Conservation (phyloP, 2,113 vertebrate species). For the Xiphophorus maculatus region DNA sequence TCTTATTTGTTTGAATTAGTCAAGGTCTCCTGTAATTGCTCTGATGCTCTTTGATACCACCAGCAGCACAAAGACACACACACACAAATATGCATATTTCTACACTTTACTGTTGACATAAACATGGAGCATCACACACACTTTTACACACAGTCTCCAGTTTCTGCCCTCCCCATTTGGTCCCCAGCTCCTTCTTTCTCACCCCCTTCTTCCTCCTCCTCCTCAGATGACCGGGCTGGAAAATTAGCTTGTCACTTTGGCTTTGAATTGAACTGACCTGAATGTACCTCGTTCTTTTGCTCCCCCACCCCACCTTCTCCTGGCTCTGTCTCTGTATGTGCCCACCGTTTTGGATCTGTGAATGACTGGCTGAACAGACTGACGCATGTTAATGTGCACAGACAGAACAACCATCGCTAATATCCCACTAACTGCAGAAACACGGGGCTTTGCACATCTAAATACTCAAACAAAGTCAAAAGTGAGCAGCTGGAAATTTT, state of each 20-base stretch:
- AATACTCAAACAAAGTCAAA: neutral
- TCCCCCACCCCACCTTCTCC: slow-evolving; percentile 6
- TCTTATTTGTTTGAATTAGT: neutral
- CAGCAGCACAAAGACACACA: neutral
- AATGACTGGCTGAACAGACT: neutral
- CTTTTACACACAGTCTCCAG: neutral
- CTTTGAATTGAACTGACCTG: slow-evolving; percentile 83
- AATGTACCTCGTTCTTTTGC: slow-evolving; percentile 71
- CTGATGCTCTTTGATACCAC: too few relatives aligned
- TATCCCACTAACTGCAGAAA: neutral
- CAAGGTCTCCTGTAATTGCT: neutral
- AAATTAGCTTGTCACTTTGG: slow-evolving; percentile 83
- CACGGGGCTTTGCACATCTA: neutral
- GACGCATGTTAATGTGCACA: neutral
- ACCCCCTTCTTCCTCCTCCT: slow-evolving; percentile 6
- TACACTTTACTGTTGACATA: neutral
- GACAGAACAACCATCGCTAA: neutral
- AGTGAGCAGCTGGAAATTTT: too few relatives aligned
- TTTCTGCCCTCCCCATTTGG: neutral
- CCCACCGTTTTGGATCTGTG: slow-evolving; percentile 15
- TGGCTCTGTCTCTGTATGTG: slow-evolving; percentile 3
- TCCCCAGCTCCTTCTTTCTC: slow-evolving; percentile 3
- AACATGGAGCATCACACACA: neutral
- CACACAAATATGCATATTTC: neutral
- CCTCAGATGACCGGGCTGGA: slow-evolving; percentile 80